Evolutionary conservation across 2,888 invertebrate genomes (phyloP).

Genomic region (Hirtodrosophila alboralis): DNA sequence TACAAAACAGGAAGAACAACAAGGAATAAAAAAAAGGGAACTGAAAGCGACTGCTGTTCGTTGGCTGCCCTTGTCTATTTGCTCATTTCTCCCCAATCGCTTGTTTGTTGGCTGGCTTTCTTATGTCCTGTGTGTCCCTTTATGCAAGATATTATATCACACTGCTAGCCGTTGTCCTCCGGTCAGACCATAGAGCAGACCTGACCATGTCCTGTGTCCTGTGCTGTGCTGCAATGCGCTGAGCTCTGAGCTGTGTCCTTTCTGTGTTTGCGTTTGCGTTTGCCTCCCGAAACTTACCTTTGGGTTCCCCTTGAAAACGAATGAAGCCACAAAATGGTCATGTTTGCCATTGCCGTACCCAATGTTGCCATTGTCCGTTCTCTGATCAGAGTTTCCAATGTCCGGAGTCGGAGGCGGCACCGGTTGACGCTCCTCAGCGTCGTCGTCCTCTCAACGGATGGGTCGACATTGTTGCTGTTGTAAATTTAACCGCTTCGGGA

Average conservation of each 20-base stretch:
- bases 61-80: conserved; percentile 56
- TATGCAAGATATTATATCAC: conserved; percentile 79
- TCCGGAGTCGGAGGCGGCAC: conserved; percentile 35
- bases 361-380: conserved; percentile 44
- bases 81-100: conserved; percentile 64
- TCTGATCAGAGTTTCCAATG: conserved; percentile 30
- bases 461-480: conserved; percentile 70
- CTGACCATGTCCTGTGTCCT: conserved; percentile 17
- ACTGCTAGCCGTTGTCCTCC: conserved; percentile 66
- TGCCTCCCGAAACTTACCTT: conserved; percentile 73
- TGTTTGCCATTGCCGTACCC: conserved; percentile 62
- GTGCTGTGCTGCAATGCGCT: conserved; percentile 31
- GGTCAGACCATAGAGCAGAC: conserved; percentile 13
- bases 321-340: conserved; percentile 78
- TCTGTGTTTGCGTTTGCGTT: conserved; percentile 52
- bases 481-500: conserved; percentile 83
- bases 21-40: conserved; percentile 1
- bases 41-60: conserved; percentile 37
- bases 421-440: conserved; percentile 44
- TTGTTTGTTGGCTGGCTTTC: conserved; percentile 76
- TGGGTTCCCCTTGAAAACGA: conserved; percentile 50
- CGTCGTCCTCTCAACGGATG: conserved; percentile 34
- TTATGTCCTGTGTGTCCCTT: conserved; percentile 76
- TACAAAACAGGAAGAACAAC: conserved; percentile 3
- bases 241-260: conserved; percentile 43